Conservation (phyloP, 2,888 invertebrate species). For the Hirtodrosophila trivittata region DNA sequence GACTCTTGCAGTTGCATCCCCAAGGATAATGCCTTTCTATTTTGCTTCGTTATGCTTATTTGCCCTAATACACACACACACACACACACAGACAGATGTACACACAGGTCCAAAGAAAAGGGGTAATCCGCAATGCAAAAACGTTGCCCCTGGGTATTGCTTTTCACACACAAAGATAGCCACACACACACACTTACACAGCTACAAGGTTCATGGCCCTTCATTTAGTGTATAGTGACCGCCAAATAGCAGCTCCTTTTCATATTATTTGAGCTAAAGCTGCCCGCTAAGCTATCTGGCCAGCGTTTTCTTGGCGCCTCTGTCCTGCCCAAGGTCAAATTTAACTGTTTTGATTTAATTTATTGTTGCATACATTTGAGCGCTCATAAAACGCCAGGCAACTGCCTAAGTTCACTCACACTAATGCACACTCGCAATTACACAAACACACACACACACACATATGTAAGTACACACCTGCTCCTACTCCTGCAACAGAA, state of each 20-base stretch:
- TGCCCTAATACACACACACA: constrained; percentile 50
- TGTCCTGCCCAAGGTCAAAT: constrained; percentile 68
- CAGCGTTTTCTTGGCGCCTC: constrained; percentile 40
- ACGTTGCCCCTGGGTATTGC: constrained; percentile 46
- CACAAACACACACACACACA: constrained; percentile 25
- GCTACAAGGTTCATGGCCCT: constrained; percentile 60
- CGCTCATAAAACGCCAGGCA: constrained; percentile 51
- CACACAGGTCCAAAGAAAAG: constrained; percentile 8
- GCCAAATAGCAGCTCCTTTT: constrained; percentile 42
- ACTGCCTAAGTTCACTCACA: constrained; percentile 16
- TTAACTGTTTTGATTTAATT: constrained; percentile 75
- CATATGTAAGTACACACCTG: constrained; percentile 8
- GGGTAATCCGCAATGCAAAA: constrained; percentile 22
- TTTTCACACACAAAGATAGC: constrained; percentile 8
- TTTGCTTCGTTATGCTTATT: constrained; percentile 71
- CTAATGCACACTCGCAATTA: constrained; percentile 21
- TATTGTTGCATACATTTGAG: constrained; percentile 71
- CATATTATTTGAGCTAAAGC: constrained; percentile 34
- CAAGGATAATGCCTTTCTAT: constrained; percentile 63
- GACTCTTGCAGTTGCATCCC: constrained; percentile 50
- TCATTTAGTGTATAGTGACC: constrained; percentile 40
- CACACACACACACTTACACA: constrained; percentile 6
- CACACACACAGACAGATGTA: constrained; percentile 7
- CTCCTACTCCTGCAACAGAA: constrained; percentile 42
- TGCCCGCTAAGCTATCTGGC: constrained; percentile 9